These are phyloP conservation scores for Arvicanthis niloticus DNA, from an alignment of 2,113 vertebrate genomes.

Conservation along the genomic window DNA sequence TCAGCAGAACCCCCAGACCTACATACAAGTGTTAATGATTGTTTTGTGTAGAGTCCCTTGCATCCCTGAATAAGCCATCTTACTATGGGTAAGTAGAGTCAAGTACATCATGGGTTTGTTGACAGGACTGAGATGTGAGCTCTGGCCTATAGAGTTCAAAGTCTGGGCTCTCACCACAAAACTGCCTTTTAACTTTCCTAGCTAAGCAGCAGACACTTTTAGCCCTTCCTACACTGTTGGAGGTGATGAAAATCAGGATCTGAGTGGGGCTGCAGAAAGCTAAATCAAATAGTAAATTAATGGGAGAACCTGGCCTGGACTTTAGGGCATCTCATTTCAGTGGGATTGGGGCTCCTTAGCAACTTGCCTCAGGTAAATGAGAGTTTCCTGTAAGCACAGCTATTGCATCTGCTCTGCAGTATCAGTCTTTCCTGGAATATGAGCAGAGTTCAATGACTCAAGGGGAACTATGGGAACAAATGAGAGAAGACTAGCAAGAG, in stretches of 20 bases:
- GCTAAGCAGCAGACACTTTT: slow-evolving; percentile 25
- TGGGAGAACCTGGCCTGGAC: not conserved
- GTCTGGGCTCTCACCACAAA: slow-evolving; percentile 15
- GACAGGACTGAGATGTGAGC: not conserved
- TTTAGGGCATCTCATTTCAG: not conserved
- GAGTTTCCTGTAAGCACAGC: not conserved
- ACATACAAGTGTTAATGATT: not conserved
- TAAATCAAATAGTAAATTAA: slow-evolving; percentile 33
- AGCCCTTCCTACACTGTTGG: not conserved
- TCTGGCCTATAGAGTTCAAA: not conserved
- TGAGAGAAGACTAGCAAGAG: not conserved
- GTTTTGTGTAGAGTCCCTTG: not conserved
- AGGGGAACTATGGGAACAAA: not conserved
- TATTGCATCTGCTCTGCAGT: not conserved
- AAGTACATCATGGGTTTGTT: not conserved
- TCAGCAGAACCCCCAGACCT: not conserved
- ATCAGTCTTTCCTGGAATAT: not conserved
- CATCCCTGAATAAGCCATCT: slow-evolving; percentile 12
- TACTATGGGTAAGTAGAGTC: too few species aligned
- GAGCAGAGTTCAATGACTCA: not conserved
- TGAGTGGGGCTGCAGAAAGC: not conserved
- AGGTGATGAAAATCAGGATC: not conserved
- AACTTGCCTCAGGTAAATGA: not conserved
- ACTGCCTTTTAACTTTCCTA: slow-evolving; percentile 30
- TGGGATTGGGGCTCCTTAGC: not conserved